Evolutionary conservation across 2,888 invertebrate genomes (phyloP), one percentile per base, ranked within the genome.

Genomic region (Nephrotoma flavescens): DNA sequence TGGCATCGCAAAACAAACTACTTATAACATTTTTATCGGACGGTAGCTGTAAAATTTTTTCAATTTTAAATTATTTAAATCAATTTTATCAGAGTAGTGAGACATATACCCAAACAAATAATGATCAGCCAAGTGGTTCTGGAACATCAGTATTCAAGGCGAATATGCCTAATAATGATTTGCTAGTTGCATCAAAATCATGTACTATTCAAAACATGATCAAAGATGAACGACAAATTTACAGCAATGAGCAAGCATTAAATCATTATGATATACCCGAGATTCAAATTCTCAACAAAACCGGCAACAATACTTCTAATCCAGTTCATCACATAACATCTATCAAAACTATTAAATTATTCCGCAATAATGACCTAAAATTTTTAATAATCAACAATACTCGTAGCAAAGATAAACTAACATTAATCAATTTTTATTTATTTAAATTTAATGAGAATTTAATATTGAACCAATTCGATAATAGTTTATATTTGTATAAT

Each of bases 201-300:
- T 92, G 92, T 88, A 90, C 91, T 83, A 91, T 92, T 87, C 92
- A 92, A 88, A 92, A 92, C 87, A 91, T 92, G 7, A 90, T 92
- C 85, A 89, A 90, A 9, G 91, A 90, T 86, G 91, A 91, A 86
- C 89, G 91, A 11, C 89, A 89, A 42, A 88, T 89, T 1, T 88
- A 89, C 31, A 89, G 89, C 44, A 86, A 86, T n/a, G 85, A 45
- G 4, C 87, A 87, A 86, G 87, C 87, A 11, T 42, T 87, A 5
- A 87, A 87, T 52, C 86, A 88, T 86, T 86, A 87, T 4, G 87
- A 88, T 44, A 57, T 57, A 12, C 86, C 83, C 41, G 87, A 87
- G 83, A 42, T 87, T 1, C 87, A 44, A 85, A 31, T 42, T 71
- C 19, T 71, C 71, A 71, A 71, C 11, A 71, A 71, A 71, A 71